Evolutionary conservation across 2,797 vertebrate species (phyloP).

Genomic region (Pteronotus mesoamericanus): DNA sequence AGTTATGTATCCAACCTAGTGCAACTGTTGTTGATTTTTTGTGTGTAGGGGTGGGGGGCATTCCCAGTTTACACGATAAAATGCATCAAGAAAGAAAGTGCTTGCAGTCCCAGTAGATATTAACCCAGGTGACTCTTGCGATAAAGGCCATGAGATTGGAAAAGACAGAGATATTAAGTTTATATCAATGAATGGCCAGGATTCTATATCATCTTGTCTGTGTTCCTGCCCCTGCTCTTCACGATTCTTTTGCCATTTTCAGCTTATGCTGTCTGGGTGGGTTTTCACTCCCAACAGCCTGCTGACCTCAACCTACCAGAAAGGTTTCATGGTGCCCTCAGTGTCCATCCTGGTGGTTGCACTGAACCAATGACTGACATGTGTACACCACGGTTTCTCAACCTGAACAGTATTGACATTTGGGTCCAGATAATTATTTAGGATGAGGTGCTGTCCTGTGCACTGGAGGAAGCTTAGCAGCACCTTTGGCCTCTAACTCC

Average conservation of each 20-base stretch:
- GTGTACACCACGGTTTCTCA: neutral
- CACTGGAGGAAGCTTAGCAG: neutral
- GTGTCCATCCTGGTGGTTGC: too few species aligned
- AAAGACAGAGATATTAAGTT: neutral
- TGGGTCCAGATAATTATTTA: neutral
- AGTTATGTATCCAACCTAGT: neutral
- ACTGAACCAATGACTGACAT: neutral
- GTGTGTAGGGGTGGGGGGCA: neutral
- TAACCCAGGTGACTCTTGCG: neutral
- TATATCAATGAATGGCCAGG: neutral
- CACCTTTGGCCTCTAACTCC: neutral
- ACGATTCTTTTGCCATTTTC: neutral
- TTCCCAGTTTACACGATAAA: neutral
- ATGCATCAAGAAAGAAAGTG: neutral
- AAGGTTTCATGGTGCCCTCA: neutral
- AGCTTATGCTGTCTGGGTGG: neutral
- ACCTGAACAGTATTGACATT: neutral
- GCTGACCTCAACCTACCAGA: neutral
- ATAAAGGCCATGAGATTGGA: neutral
- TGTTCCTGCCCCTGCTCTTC: neutral
- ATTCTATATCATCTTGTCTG: neutral
- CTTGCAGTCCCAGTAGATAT: neutral
- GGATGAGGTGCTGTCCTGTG: neutral
- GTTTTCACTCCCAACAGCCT: neutral
- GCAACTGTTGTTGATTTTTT: neutral